Base-by-base conservation (phyloP, 2,888 invertebrate species). In the Dynastes hyllus region DNA sequence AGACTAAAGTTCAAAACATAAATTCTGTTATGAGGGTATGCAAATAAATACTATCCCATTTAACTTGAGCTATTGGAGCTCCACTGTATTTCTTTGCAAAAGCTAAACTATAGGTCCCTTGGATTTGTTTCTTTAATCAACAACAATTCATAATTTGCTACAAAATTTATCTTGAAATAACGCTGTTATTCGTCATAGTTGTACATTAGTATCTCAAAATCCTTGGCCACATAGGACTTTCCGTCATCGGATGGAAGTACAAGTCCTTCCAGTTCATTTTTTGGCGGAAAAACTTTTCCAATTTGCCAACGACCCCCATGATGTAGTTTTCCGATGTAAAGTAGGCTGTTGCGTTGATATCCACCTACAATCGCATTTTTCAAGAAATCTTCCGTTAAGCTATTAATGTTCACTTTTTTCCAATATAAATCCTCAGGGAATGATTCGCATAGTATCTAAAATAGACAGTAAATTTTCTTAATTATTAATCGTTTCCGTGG, bases 121-220 rank as follows among this genome's bases (percentile, higher is more conserved):
- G 32, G 32, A 32, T 32, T 32, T 32, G 4, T 32, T 40, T 9
- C 40, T 9, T 40, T 6, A 40, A 40, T 40, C 5, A 40, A 6
- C 1, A 9, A 40, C 9, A 40, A 40, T 40, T 40, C 5, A 5
- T 6, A 40, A 40, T 6, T 40, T 40, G 5, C 40, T 8, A 40
- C 40, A 40, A 40, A 40, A 9, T 40, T 40, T 5, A 40, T 40
- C 9, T 40, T 40, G 9, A 40, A 1, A 40, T 40, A 40, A 40
- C 9, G 40, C 9, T 40, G 40, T 40, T 40, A 53, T 3, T 53
- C 53, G 16, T 53, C 53, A 2, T 13, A 53, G 11, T n/a, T 53
- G 16, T 63, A 63, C 32, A 29, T 63, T 32, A 63, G n/a, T 63
- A 63, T 63, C 13, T 63, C 63, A 29, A 63, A 63, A 8, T 63